Conservation (phyloP, 2,797 vertebrate species). For the Perodicticus potto region DNA sequence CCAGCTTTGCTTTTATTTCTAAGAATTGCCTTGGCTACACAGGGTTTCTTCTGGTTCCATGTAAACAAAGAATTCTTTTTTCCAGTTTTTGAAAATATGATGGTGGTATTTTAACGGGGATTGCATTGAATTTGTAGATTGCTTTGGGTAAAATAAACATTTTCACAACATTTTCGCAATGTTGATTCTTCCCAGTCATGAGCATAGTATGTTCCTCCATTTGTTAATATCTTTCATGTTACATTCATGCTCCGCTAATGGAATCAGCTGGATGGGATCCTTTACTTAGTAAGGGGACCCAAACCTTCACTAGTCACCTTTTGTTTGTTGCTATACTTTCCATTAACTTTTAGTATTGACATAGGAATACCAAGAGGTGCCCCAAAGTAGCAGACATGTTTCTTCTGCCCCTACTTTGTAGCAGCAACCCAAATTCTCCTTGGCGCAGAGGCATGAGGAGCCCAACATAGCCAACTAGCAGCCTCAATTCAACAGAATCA, state of each 20-base stretch:
- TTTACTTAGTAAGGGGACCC: neutral
- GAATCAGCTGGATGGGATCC: neutral
- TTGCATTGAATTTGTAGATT: no score
- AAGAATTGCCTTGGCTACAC: no score
- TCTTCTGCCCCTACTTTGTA: neutral
- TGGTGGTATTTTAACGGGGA: no score
- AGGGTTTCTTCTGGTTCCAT: no score
- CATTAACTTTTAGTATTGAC: neutral
- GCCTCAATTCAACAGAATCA: neutral
- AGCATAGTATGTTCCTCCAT: neutral
- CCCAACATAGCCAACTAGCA: neutral
- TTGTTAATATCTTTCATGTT: no score
- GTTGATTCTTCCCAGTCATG: no score
- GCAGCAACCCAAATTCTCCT: neutral
- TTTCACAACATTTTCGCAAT: no score
- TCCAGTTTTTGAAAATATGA: no score
- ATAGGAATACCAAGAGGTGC: neutral
- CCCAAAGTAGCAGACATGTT: neutral
- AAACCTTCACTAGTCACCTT: neutral
- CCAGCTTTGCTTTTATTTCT: no score
- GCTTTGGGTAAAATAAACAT: no score
- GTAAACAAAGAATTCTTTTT: no score
- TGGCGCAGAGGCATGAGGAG: neutral
- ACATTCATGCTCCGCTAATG: no score
- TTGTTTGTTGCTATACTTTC: neutral